phyloP scores from a whole-genome alignment of 2,113 vertebrate genomes.

The Amblyornis subalaris region DNA sequence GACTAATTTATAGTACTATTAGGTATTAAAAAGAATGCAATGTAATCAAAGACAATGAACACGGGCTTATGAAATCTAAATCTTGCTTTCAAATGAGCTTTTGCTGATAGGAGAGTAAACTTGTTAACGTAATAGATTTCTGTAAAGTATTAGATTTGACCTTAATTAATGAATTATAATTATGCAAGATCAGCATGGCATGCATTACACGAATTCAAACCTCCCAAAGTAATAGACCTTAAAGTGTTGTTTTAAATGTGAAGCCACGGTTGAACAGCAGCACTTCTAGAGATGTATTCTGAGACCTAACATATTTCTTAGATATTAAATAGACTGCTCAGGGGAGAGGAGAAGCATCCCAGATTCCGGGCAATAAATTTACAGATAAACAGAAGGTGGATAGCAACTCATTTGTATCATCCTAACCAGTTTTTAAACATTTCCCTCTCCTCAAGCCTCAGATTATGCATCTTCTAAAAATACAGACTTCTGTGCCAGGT shows the following conservation, averaged over 20 bases:
- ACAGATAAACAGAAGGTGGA: background rate
- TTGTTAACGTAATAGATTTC: background rate
- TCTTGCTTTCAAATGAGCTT: slow-evolving; percentile 20
- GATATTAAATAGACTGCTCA: background rate
- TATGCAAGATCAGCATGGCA: background rate
- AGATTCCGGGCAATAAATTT: background rate
- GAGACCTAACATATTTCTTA: background rate
- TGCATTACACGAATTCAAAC: background rate
- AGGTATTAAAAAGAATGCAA: background rate
- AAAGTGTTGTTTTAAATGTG: background rate
- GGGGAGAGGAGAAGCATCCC: background rate
- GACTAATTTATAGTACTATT: background rate
- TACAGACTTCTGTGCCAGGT: background rate
- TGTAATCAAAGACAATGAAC: background rate
- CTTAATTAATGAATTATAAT: slow-evolving; percentile 18
- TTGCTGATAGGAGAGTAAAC: background rate
- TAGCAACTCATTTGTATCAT: background rate
- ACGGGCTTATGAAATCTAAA: background rate
- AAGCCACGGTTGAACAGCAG: background rate
- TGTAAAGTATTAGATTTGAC: background rate
- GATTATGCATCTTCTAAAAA: background rate
- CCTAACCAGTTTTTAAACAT: background rate
- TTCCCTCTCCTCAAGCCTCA: background rate
- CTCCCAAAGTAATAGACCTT: background rate
- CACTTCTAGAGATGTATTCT: background rate